Conservation (phyloP, 2,888 invertebrate genomes). For the Gortyna flavago region DNA sequence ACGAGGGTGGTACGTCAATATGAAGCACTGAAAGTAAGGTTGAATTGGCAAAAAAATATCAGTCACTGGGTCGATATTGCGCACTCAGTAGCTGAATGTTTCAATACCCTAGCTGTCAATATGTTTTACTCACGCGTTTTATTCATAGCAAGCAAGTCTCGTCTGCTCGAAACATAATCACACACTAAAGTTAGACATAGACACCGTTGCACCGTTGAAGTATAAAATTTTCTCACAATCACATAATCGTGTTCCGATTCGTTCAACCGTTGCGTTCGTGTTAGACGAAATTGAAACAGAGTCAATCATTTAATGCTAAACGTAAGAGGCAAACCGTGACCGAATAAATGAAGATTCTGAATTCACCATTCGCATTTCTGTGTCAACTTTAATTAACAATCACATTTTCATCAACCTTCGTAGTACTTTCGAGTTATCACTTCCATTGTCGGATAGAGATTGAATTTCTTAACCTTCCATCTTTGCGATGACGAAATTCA, state of each 20-base stretch:
- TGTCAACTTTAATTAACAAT: constrained; percentile 90
- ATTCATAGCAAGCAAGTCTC: constrained; percentile 85
- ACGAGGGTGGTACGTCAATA: constrained; percentile 82
- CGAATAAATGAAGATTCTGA: constrained; percentile 89
- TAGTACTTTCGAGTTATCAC: constrained; percentile 83
- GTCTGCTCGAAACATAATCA: constrained; percentile 82
- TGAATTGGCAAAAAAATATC: constrained; percentile 61
- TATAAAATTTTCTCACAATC: constrained; percentile 89
- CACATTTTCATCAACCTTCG: constrained; percentile 87
- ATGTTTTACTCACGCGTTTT: constrained; percentile 85
- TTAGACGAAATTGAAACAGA: constrained; percentile 90
- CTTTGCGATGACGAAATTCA: constrained; percentile 77
- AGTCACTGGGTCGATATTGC: constrained; percentile 65
- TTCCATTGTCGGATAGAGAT: constrained; percentile 81
- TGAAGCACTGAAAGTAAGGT: constrained; percentile 62
- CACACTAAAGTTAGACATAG: constrained; percentile 83
- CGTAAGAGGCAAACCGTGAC: constrained; percentile 88
- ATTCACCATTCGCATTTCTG: constrained; percentile 88
- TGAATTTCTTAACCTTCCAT: constrained; percentile 85
- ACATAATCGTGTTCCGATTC: constrained; percentile 88
- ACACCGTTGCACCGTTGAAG: constrained; percentile 80
- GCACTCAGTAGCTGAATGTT: constrained; percentile 46
- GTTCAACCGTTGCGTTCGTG: constrained; percentile 88
- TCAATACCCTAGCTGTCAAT: constrained; percentile 54
- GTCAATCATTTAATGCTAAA: constrained; percentile 89